Evolutionary conservation across 2,797 vertebrate genomes (phyloP), one percentile per base, ranked within the genome.

Genomic region (Xiphorhynchus erythropygius): DNA sequence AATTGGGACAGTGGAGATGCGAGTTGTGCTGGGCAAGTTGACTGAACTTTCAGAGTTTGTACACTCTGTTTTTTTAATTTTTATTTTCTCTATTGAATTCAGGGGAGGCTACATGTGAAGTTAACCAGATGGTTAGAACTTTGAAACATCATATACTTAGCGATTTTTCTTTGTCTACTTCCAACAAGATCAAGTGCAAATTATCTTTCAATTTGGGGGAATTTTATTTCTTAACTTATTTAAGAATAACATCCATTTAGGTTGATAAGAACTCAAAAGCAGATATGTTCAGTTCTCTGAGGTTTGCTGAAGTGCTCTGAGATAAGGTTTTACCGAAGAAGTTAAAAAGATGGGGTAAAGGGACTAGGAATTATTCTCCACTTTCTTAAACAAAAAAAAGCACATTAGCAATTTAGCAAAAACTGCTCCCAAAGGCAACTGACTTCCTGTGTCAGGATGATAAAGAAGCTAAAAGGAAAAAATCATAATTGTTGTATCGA

Each of bases 401-500:
- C 24, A 4, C 59, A 57, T n/a, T 81, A 91, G 56, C 64, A 83
- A n/a, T 80, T 93, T 91, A 91, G 52, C 52, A 84, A 73, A 93
- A 91, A 57, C 39, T 80, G 39, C 44, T 93, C 69, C 92, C 71
- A 79, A 81, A 86, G 82, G 79, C 70, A 96, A 32, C 30, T 84
- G 84, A 60, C 79, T 93, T 90, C 35, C 32, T 39, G 17, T 95
- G 96, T 97, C 98, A 97, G 95, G 96, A 92, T 83, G 79, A 97
- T 96, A 88, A 96, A 96, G 95, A 79, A 94, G 94, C 96, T 41
- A 85, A 56, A 76, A 98, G 95, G 96, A 97, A 96, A 98, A 98
- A 97, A 96, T 97, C 79, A 39, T 98, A 97, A 97, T 98, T 97
- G 97, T 96, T 94, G 94, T 97, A 97, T 98, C 95, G 88, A 76